Percentiles rank a stretch among this genome's conserved stretches.
Evolutionary conservation across 2,797 vertebrate species (phyloP).

Genomic region (Bradypus variegatus): DNA sequence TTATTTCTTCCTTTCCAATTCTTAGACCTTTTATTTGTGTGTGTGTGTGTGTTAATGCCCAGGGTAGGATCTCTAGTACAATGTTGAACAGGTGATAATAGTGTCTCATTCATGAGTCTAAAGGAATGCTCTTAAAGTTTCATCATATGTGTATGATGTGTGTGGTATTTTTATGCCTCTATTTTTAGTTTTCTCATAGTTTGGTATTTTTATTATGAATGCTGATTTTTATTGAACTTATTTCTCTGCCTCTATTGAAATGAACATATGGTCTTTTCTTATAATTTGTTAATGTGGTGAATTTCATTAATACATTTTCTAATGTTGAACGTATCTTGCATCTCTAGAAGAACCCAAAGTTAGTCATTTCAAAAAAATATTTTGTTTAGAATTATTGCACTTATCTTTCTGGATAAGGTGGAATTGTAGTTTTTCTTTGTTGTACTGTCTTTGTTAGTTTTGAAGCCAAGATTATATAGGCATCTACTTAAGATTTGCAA

Average conservation of each 20-base stretch:
- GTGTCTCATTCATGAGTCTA: neutral
- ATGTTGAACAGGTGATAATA: neutral
- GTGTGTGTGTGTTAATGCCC: neutral
- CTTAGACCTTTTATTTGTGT: neutral
- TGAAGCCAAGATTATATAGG: neutral
- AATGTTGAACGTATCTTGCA: neutral
- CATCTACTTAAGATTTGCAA: neutral
- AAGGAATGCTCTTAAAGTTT: neutral
- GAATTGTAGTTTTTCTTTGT: neutral
- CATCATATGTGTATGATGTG: neutral
- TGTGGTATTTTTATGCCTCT: neutral
- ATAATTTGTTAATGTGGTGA: too few relatives aligned
- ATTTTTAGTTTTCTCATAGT: neutral
- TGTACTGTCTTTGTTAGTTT: neutral
- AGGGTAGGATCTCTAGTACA: neutral
- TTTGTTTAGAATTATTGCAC: neutral
- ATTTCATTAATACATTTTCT: neutral
- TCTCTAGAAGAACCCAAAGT: neutral
- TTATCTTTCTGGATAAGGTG: neutral
- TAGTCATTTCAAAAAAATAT: neutral
- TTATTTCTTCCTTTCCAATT: neutral
- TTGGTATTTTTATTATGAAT: neutral
- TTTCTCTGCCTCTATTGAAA: neutral
- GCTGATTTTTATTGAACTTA: neutral
- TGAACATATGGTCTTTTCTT: neutral